These are phyloP conservation scores for Byasa hedistus DNA, from an alignment of 2,888 invertebrate genomes.

Conservation along the genomic window DNA sequence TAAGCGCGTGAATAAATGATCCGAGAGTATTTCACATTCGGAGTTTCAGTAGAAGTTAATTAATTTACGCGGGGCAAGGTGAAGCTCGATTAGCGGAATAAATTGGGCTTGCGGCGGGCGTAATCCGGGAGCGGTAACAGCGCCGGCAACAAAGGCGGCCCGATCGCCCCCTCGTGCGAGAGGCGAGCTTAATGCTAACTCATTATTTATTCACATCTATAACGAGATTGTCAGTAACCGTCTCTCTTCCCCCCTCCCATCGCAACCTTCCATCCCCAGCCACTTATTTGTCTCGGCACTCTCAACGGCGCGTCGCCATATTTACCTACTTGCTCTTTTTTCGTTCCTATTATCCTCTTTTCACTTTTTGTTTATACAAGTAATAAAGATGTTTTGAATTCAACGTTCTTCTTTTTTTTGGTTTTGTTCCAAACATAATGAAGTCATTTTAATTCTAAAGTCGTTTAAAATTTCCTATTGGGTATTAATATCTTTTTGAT, in stretches of 20 bases:
- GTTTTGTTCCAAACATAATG: slow-evolving; percentile 10
- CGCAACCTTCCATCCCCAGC: slow-evolving; percentile 41
- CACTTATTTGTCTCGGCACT: slow-evolving; percentile 51
- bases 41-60: slow-evolving; percentile 68
- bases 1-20: slow-evolving; percentile 20
- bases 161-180: slow-evolving; percentile 52
- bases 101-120: slow-evolving; percentile 64
- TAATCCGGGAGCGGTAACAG: slow-evolving; percentile 65
- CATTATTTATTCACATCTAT: slow-evolving; percentile 78
- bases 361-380: slow-evolving; percentile 49
- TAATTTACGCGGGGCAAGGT: slow-evolving; percentile 70
- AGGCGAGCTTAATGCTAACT: slow-evolving; percentile 70
- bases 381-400: slow-evolving; percentile 61
- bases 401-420: slow-evolving; percentile 36
- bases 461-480: not conserved
- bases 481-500: not conserved
- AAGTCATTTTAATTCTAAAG: slow-evolving; percentile 1
- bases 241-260: slow-evolving; percentile 46
- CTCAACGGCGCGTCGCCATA: slow-evolving; percentile 50
- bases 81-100: slow-evolving; percentile 73
- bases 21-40: slow-evolving; percentile 53
- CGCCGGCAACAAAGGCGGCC: slow-evolving; percentile 70
- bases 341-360: slow-evolving; percentile 51
- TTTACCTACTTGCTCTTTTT: slow-evolving; percentile 61
- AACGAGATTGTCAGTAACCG: slow-evolving; percentile 75